Percentiles rank a stretch among this genome's conserved stretches.
Conservation (phyloP, 2,888 invertebrate genomes). For the Pristionchus japonicus region DNA sequence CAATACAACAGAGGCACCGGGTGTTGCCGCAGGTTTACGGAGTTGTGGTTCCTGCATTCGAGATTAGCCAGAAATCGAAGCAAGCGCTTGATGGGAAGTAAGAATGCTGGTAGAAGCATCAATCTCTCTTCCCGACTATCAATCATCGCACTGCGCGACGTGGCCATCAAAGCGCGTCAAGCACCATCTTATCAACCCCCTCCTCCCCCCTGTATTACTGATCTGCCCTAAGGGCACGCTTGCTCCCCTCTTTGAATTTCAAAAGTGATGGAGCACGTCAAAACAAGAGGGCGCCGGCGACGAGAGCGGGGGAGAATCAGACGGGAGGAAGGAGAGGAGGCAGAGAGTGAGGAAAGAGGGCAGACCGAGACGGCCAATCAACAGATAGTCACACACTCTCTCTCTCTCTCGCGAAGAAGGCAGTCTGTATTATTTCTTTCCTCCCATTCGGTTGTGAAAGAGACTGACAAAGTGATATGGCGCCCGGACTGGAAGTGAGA, state of each 20-base stretch:
- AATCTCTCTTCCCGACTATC: no score
- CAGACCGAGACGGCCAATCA: background rate
- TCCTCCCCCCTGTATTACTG: background rate
- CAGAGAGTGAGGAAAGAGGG: background rate
- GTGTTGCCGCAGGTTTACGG: no score
- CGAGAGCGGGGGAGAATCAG: background rate
- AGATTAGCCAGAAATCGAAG: no score
- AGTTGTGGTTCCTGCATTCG: no score
- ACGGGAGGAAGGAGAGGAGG: background rate
- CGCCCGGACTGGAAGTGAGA: background rate
- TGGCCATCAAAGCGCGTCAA: background rate
- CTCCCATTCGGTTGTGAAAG: background rate
- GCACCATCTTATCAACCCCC: constrained; percentile 17
- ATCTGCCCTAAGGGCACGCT: background rate
- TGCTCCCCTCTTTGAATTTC: background rate
- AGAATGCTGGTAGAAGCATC: no score
- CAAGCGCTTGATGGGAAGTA: background rate
- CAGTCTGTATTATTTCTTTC: background rate
- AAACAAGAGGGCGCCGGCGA: background rate
- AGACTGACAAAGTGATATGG: background rate
- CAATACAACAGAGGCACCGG: no score
- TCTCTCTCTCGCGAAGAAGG: background rate
- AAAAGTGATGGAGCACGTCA: background rate
- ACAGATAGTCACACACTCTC: background rate
- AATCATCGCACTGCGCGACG: background rate